Evolutionary conservation across 2,888 invertebrate genomes (phyloP).

Genomic region (Acleris literana): DNA sequence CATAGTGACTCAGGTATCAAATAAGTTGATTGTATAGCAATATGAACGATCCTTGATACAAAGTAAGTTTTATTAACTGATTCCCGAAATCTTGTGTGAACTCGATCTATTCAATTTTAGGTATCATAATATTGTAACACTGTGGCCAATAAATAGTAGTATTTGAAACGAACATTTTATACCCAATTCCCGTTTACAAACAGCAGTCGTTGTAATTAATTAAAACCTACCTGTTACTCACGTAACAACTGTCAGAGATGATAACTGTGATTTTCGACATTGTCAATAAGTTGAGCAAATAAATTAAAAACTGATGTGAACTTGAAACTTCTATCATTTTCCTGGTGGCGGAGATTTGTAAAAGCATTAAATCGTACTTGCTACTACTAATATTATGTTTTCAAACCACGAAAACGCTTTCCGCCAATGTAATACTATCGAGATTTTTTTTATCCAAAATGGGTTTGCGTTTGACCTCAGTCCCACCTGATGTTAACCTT

Average conservation of each 20-base stretch:
- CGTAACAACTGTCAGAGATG: conserved; percentile 77
- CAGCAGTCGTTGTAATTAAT: conserved; percentile 70
- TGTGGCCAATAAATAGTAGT: conserved; percentile 80
- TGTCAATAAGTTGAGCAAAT: conserved; percentile 84
- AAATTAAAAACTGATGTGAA: conserved; percentile 75
- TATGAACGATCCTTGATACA: neutral
- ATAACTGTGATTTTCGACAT: conserved; percentile 84
- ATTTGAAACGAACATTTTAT: conserved; percentile 69
- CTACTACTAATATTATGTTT: no score
- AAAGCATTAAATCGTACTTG: neutral
- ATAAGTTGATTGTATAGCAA: no score
- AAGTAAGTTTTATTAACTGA: conserved; percentile 12
- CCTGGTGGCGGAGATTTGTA: neutral
- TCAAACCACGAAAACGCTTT: no score
- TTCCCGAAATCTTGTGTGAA: conserved; percentile 40
- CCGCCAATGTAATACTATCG: no score
- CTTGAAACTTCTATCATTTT: conserved; percentile 35
- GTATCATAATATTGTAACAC: conserved; percentile 60
- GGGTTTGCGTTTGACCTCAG: no score
- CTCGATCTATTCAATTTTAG: conserved; percentile 69
- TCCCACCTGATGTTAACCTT: no score
- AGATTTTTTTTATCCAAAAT: no score
- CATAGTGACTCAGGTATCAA: no score
- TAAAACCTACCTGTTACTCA: conserved; percentile 70
- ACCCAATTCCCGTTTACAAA: conserved; percentile 80